phyloP scores from a whole-genome alignment of 2,113 vertebrate genomes.

The Heterotis niloticus region DNA sequence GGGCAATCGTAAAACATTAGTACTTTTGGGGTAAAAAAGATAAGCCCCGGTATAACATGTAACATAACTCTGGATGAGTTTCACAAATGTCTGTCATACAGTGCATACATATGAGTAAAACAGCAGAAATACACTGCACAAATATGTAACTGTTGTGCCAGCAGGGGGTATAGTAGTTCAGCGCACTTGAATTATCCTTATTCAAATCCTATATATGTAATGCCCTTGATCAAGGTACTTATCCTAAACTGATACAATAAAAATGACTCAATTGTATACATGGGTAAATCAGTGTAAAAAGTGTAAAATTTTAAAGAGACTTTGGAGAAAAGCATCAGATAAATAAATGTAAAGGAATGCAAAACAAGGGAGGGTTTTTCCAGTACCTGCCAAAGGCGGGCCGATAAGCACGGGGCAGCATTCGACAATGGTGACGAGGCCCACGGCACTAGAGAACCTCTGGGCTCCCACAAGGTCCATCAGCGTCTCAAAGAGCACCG shows the following conservation, averaged over 20 bases:
- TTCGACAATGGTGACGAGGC: conserved; percentile 89
- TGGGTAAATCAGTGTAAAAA: background rate
- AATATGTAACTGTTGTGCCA: no score
- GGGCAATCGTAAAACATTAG: no score
- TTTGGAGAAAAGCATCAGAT: no score
- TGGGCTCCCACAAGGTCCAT: conserved; percentile 90
- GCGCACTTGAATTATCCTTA: no score
- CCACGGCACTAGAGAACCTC: conserved; percentile 91
- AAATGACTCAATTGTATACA: background rate
- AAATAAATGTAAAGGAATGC: background rate
- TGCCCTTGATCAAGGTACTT: background rate
- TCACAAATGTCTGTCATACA: no score
- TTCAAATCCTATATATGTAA: background rate
- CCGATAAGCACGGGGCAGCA: conserved; percentile 90
- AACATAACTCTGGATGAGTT: no score
- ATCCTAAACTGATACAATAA: background rate
- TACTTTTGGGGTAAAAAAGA: no score
- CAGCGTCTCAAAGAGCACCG: conserved; percentile 88
- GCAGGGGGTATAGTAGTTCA: no score
- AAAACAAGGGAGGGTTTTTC: background rate
- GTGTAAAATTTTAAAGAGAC: no score
- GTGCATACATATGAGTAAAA: no score
- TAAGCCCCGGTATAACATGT: no score
- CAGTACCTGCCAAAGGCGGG: conserved; percentile 89
- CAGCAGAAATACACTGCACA: no score